These are phyloP conservation scores for Agriopis aurantiaria DNA, from an alignment of 2,888 invertebrate species.

Conservation along the genomic window DNA sequence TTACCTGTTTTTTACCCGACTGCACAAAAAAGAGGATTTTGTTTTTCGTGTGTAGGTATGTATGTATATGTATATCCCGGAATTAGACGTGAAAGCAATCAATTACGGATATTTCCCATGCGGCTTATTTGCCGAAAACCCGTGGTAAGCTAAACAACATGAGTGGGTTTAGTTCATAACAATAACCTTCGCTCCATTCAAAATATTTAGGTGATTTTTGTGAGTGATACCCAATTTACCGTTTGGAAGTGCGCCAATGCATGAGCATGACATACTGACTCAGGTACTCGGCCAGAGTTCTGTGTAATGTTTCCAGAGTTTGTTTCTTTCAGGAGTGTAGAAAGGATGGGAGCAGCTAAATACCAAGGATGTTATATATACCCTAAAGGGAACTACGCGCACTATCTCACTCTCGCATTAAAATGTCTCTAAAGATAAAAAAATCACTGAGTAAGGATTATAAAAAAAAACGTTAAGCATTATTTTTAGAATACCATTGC, in stretches of 20 bases:
- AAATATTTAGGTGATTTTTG: conserved; percentile 44
- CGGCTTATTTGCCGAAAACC: neutral
- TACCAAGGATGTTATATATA: too few species aligned
- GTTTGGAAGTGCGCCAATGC: conserved; percentile 55
- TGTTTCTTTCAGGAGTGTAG: neutral
- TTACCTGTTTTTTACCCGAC: too few species aligned
- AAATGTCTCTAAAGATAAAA: too few species aligned
- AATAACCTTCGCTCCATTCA: conserved; percentile 32
- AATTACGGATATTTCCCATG: conserved; percentile 20
- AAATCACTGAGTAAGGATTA: too few species aligned
- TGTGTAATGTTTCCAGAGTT: conserved; percentile 23
- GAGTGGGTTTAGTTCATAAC: conserved; percentile 25
- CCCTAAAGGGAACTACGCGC: too few species aligned
- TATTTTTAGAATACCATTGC: too few species aligned
- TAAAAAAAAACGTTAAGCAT: too few species aligned
- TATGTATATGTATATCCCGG: too few species aligned
- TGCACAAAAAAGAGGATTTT: too few species aligned
- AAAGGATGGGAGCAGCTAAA: neutral
- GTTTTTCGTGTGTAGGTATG: too few species aligned
- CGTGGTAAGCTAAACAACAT: conserved; percentile 5
- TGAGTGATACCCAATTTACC: conserved; percentile 41
- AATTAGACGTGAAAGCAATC: conserved; percentile 16
- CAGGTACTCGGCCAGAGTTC: conserved; percentile 13
- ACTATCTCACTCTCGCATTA: too few species aligned
- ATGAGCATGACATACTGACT: conserved; percentile 53